Evolutionary conservation across 2,113 vertebrate genomes (phyloP), one percentile per base, ranked within the genome.

Genomic region (Laterallus jamaicensis): DNA sequence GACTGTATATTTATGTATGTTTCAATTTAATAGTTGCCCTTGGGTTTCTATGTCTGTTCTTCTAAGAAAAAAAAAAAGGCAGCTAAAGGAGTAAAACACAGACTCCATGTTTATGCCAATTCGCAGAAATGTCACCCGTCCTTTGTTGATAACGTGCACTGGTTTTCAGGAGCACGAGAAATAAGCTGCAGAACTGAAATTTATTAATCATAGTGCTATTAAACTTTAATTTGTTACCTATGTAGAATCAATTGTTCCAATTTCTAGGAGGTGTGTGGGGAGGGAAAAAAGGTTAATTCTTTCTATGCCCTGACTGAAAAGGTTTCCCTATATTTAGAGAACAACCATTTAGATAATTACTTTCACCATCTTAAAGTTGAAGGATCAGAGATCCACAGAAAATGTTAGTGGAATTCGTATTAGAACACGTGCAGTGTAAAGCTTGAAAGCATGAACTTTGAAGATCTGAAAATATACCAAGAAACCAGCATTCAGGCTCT

Each of bases 221-320:
- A 32, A 76, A 74, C 10, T 62, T 88, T 17, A 66, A 84, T 78
- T 78, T 75, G 56, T 67, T 89, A 91, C 55, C 37, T 37, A 22
- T 39, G 52, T 73, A 88, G 95, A 95, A 94, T 92, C 66, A 64
- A 60, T 90, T 60, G 37, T 77, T 88, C 81, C 76, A 42, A 59
- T 91, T 39, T 55, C 37, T 35, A 83, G 44, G 16, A 54, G 26
- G 18, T 22, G 8, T 29, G 16, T 37, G 28, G 3, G 14, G 7
- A 64, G 24, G 44, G 12, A 68, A 44, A 91, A 85, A 80, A 83
- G 68, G 64, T 92, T 88, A 74, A 86, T 74, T 92, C 67, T 77
- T 76, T 66, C 70, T 62, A 31, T 20, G 31, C 15, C 56, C 24
- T 82, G 32, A 49, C 66, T 86, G 69, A 58, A 80, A 88, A 93